Percentiles rank a stretch among this genome's conserved stretches.
phyloP scores from a whole-genome alignment of 2,797 vertebrate species.

The Fratercula arctica region DNA sequence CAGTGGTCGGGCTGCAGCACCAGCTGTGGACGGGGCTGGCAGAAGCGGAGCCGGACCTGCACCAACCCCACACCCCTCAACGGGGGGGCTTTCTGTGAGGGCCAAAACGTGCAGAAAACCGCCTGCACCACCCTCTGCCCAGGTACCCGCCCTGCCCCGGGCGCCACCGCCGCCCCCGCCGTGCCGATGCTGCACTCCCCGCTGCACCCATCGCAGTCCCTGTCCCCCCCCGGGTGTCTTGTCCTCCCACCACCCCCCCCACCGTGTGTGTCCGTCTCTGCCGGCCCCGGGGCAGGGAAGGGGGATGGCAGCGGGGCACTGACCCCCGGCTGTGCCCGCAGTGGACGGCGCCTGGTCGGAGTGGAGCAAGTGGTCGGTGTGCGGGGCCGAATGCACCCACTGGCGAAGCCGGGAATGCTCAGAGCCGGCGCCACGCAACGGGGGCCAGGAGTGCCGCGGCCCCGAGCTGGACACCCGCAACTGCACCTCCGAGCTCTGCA shows the following conservation, averaged over 20 bases:
- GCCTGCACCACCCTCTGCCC: conserved; percentile 98
- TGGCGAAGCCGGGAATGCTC: conserved; percentile 96
- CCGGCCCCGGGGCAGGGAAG: background rate
- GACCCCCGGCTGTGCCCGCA: conserved; percentile 52
- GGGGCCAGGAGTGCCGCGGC: conserved; percentile 91
- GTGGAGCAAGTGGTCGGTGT: conserved; percentile 97
- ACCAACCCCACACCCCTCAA: conserved; percentile 99
- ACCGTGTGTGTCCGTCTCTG: conserved; percentile 12
- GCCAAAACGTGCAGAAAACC: conserved; percentile 99
- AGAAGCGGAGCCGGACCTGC: conserved; percentile 99
- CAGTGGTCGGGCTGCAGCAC: conserved; percentile 98
- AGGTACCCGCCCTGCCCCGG: conserved; percentile 79
- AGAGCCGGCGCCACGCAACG: conserved; percentile 91
- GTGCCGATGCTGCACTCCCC: background rate
- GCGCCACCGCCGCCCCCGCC: background rate
- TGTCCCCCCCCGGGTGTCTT: background rate
- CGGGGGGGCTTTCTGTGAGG: conserved; percentile 97
- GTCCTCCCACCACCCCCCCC: background rate
- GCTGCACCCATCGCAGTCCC: background rate
- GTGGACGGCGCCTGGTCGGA: conserved; percentile 95
- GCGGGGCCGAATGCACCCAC: conserved; percentile 90
- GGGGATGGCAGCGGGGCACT: background rate
- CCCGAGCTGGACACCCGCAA: conserved; percentile 92
- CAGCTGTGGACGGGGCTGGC: conserved; percentile 97
- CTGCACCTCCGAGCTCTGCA: conserved; percentile 95